A percentile compares a stretch with the other conserved stretches of the same genome.
These are phyloP conservation scores for Trissolcus japonicus DNA, from an alignment of 2,888 invertebrate species.

Conservation along the genomic window DNA sequence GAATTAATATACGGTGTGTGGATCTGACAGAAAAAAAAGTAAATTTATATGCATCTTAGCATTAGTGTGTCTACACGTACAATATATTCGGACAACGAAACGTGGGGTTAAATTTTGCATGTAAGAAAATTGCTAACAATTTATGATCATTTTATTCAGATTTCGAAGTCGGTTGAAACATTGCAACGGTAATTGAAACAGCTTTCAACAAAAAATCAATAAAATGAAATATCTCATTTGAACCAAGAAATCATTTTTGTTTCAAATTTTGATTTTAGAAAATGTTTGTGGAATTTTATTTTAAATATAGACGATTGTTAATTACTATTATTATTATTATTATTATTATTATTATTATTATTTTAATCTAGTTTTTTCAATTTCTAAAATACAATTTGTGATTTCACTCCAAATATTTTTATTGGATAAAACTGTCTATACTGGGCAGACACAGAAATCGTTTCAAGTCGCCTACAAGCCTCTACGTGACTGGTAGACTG, in stretches of 20 bases:
- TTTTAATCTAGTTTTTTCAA: background rate
- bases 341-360: too few relatives aligned
- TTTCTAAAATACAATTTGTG: background rate
- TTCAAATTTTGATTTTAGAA: too few relatives aligned
- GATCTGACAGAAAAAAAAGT: constrained; percentile 41
- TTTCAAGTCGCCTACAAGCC: background rate
- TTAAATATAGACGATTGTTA: too few relatives aligned
- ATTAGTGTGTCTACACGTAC: constrained; percentile 51
- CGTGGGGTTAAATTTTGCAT: constrained; percentile 29
- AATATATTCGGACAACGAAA: constrained; percentile 43
- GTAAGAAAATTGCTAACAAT: constrained; percentile 26
- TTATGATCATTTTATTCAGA: constrained; percentile 34
- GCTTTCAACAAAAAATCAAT: background rate
- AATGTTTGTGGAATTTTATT: too few relatives aligned
- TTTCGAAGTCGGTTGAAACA: constrained; percentile 17
- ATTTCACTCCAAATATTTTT: background rate
- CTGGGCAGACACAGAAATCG: background rate
- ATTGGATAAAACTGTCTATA: background rate
- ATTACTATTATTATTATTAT: too few relatives aligned
- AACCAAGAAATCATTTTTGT: background rate
- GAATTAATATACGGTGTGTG: constrained; percentile 42
- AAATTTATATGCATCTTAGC: constrained; percentile 49
- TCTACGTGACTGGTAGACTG: too few relatives aligned
- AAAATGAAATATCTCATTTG: constrained; percentile 1
- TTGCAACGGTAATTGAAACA: constrained; percentile 19